phyloP scores from a whole-genome alignment of 2,113 vertebrate genomes.

The Rissa tridactyla region DNA sequence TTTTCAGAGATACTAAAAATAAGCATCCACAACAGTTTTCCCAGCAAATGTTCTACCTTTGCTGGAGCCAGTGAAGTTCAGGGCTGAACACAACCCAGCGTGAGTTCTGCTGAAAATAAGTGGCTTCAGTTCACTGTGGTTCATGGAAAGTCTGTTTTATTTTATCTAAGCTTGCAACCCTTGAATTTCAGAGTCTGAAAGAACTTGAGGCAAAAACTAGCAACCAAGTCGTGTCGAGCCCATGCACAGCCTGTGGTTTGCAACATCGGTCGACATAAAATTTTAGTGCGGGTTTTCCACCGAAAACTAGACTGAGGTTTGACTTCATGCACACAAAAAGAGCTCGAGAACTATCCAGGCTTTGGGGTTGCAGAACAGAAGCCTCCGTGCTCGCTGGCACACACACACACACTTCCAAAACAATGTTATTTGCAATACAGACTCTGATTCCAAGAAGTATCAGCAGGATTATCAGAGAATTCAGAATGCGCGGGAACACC shows the following conservation, averaged over 20 bases:
- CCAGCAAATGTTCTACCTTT: not conserved
- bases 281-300: not conserved
- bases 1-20: not conserved
- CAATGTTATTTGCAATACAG: not conserved
- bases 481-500: not conserved
- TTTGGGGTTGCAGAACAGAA: not conserved
- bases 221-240: not conserved
- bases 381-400: not conserved
- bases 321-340: not conserved
- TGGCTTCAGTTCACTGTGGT: slow-evolving; percentile 11
- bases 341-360: not conserved
- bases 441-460: not conserved
- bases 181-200: not conserved
- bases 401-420: not conserved
- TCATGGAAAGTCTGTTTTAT: slow-evolving; percentile 48
- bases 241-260: not conserved
- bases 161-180: slow-evolving; percentile 5
- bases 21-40: not conserved
- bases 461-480: not conserved
- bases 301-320: not conserved
- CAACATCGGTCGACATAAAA: not conserved
- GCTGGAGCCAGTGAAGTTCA: slow-evolving; percentile 29
- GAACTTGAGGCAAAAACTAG: not conserved
- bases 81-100: not conserved
- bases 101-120: slow-evolving; percentile 8